Evolutionary conservation across 2,888 invertebrate species (phyloP).

Genomic region (Heterodera filipjevi): DNA sequence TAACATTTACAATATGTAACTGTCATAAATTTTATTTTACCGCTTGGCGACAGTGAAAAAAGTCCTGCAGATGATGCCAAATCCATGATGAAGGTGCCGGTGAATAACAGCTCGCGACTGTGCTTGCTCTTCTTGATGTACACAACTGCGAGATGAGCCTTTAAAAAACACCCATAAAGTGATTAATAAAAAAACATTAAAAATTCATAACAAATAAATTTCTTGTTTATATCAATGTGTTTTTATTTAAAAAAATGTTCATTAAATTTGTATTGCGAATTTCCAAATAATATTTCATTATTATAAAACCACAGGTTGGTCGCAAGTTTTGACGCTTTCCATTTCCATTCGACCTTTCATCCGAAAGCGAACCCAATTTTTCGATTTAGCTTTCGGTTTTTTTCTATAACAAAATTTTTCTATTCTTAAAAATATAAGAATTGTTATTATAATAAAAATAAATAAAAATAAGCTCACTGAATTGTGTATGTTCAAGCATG

Average conservation of each 20-base stretch:
- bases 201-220: neutral
- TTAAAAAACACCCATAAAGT: neutral
- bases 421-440: no score
- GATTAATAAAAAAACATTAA: neutral
- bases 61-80: conserved; percentile 58
- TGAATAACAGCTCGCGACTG: neutral
- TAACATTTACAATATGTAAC: conserved; percentile 6
- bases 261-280: no score
- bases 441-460: neutral
- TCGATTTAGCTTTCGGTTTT: no score
- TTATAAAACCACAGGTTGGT: no score
- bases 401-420: no score
- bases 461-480: neutral
- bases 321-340: no score
- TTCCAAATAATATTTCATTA: no score
- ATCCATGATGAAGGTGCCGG: conserved; percentile 51
- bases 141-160: neutral
- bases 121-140: conserved; percentile 11
- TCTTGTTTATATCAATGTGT: no score
- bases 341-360: no score
- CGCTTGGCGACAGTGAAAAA: conserved; percentile 54
- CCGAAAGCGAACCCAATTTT: no score
- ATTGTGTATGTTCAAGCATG: neutral
- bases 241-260: no score
- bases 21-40: no score